Evolutionary conservation across 92 coral and sea anemone species (phyloP), one percentile per base, ranked within the genome.

Genomic region (Hydrozoanthus gracilis): DNA sequence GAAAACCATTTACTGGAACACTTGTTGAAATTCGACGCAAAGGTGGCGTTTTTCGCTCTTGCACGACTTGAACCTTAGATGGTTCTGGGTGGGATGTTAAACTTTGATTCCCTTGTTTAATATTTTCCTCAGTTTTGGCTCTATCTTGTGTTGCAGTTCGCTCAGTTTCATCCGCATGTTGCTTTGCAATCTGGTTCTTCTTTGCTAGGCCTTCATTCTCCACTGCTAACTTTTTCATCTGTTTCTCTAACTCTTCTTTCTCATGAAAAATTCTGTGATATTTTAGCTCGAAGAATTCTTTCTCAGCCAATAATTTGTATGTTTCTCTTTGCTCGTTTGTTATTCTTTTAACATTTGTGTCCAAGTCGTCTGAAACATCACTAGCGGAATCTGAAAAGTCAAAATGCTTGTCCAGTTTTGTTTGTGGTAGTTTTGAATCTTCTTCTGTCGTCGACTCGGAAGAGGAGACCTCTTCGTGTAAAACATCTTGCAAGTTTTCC

Each of bases 291-390:
- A 80, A 87, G 14, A 91, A 83, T 68, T 90, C 98, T 76, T 82
- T 94, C 54, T 90, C 98, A 61, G 95, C 95, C 76, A 88, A 78
- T 56, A 87, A 79, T 71, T 88, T 90, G 58, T 87, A 88, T 65
- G 87, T 82, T 74, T 86, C 84, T 18, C 83, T 83, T 87, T 86
- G 79, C 39, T 88, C 88, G 12, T 56, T 48, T 11, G 82, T 77
- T 62, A 68, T 75, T 8, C 66, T 8, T 15, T 87, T 86, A 11
- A 65, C 67, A 44, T 73, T 68, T 13, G 74, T 77, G 58, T 83
- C 93, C 66, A 84, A 61, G 76, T 95, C 95, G 44, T 95, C 98
- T 18, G 94, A 95, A 9, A 88, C 89, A 65, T 95, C 98, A 76
- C 98, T 95, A 62, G 88, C 88, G 3, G 95, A 90, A 76, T 95